Base-by-base conservation (phyloP, 30 jellyfish, hydroid and myxozoan species). In the Mastigias papua region DNA sequence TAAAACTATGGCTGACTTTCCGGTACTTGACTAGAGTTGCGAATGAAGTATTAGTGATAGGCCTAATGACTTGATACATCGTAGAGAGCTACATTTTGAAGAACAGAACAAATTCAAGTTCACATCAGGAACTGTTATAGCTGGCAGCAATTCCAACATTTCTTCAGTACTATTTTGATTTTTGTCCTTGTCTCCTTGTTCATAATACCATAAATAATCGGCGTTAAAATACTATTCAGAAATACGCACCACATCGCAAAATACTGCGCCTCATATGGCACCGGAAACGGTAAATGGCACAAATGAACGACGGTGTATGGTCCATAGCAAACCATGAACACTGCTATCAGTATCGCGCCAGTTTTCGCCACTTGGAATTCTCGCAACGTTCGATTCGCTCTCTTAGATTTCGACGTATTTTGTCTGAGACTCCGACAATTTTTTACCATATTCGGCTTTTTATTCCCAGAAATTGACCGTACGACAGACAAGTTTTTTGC, bases 231-330 rank as follows among this genome's bases (percentile, higher is more conserved):
- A 60, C 96, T 77, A 42, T 87, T 69, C 8, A 87, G 82, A 58
- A 87, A 87, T 28, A 87, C 96, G 29, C 96, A 87, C 90, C 90
- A 87, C 96, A 87, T 87, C 5, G 90, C 89, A 32, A 76, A 17
- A 51, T 87, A 90, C 34, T 77, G 90, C 31, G 87, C 81, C 81
- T 85, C 64, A 1, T 50, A 19, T 21, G 87, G 90, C 20, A 62
- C 83, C 6, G 49, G 71, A 54, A 51, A 77, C 28, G 88, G 90
- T 21, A 73, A 46, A 51, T 87, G 90, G 60, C 96, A 87, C 50
- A 77, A 50, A 69, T 87, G 96, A 17, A 77, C 96, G 0, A 77
- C 49, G 10, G 96, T 78, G 64, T 87, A 87, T 62, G 96, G 96
- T 22, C 96, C 88, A 60, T 74, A 89, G 72, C 97, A 89, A 63